Evolutionary conservation across 2,888 invertebrate species (phyloP).

Genomic region (Aleiodes leptofemur): DNA sequence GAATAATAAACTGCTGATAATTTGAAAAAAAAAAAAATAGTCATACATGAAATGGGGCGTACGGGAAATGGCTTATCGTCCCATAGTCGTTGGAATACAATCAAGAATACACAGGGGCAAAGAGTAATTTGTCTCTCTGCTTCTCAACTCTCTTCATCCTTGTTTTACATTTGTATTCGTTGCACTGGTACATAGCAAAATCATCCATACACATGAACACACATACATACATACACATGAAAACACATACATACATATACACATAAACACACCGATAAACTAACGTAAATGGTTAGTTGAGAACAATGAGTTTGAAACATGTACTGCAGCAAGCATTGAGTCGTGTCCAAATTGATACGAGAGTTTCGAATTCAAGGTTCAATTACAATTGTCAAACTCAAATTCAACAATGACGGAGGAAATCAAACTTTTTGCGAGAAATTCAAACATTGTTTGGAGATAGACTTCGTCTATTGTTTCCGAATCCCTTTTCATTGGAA

Average conservation of each 20-base stretch:
- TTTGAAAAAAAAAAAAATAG: not conserved
- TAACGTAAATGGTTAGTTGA: not conserved
- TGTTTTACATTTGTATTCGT: conserved; percentile 17
- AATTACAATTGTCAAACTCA: conserved; percentile 35
- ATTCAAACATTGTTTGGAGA: conserved; percentile 33
- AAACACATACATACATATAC: not conserved
- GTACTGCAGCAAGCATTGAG: not conserved
- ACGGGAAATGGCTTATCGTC: conserved; percentile 30
- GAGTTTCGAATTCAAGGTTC: conserved; percentile 18
- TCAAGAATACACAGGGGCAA: conserved; percentile 21
- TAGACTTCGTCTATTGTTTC: conserved; percentile 26
- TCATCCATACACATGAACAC: not conserved
- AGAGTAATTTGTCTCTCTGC: not conserved
- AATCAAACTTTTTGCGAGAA: conserved; percentile 5
- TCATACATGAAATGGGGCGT: not conserved
- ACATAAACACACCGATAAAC: not conserved
- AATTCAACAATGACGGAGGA: not conserved
- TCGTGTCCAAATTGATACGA: conserved; percentile 7
- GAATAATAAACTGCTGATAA: not conserved
- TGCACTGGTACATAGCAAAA: not conserved
- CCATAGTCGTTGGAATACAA: conserved; percentile 20
- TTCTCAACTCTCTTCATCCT: conserved; percentile 13
- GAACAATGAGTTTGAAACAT: conserved; percentile 19
- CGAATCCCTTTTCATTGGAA: conserved; percentile 6
- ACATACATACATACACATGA: not conserved